Conservation (phyloP, 1,140 invertebrate species). For the Tetramorium simillimum region DNA sequence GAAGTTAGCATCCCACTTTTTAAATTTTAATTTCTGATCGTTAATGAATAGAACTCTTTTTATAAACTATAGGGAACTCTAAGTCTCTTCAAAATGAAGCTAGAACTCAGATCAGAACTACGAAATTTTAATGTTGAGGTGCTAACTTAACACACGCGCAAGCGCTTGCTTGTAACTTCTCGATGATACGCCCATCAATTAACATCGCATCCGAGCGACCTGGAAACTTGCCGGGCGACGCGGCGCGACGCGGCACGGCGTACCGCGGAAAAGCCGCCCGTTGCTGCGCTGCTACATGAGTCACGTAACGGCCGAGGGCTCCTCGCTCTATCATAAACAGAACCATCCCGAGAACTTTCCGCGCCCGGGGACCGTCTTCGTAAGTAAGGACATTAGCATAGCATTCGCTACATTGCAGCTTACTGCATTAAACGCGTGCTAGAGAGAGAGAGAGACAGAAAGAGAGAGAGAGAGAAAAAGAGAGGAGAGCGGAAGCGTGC, state of each 20-base stretch:
- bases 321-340: constrained; percentile 65
- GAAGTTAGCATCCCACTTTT: too few relatives aligned
- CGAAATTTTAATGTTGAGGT: too few relatives aligned
- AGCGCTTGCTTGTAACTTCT: constrained; percentile 40
- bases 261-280: constrained; percentile 47
- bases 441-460: neutral
- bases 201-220: constrained; percentile 47
- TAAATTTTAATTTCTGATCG: too few relatives aligned
- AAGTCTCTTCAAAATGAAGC: too few relatives aligned
- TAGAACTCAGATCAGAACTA: too few relatives aligned
- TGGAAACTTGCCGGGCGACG: constrained; percentile 44
- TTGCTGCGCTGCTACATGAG: constrained; percentile 8
- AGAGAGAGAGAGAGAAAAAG: too few relatives aligned
- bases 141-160: too few relatives aligned
- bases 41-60: too few relatives aligned
- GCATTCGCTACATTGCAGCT: constrained; percentile 77
- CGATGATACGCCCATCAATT: constrained; percentile 55
- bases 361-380: constrained; percentile 72
- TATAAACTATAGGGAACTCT: too few relatives aligned
- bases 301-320: constrained; percentile 51
- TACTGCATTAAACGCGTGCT: constrained; percentile 72
- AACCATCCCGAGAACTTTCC: constrained; percentile 74
- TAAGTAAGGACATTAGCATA: constrained; percentile 77
- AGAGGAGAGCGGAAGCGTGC: neutral
- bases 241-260: neutral